Conservation (phyloP, 2,113 vertebrate species). For the Caranx ignobilis region DNA sequence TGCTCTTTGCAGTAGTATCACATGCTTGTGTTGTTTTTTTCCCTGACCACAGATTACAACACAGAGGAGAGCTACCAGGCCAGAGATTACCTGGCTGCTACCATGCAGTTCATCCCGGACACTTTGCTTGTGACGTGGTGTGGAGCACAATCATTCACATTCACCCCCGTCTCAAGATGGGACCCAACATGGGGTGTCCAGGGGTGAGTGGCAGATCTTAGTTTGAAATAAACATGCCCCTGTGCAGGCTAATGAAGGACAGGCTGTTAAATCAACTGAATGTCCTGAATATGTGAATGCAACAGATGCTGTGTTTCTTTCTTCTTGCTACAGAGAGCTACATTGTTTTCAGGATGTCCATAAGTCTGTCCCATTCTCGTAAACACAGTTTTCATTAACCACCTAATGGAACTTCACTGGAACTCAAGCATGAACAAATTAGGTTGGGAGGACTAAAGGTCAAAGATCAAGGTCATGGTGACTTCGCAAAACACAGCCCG, state of each 20-base stretch:
- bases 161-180: constrained; percentile 97
- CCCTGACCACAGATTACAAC: constrained; percentile 86
- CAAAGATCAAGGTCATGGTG: no score
- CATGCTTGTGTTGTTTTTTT: background rate
- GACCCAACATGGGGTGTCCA: constrained; percentile 95
- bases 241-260: background rate
- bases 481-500: no score
- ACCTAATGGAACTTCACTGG: no score
- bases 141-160: constrained; percentile 97
- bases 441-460: no score
- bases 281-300: background rate
- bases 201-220: constrained; percentile 83
- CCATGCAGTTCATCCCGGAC: constrained; percentile 97
- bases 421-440: no score
- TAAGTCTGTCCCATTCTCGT: no score
- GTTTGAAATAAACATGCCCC: background rate
- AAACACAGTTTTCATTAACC: no score
- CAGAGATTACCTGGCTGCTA: constrained; percentile 95
- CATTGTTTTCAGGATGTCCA: no score
- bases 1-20: background rate
- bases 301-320: no score
- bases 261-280: background rate
- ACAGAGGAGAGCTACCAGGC: constrained; percentile 95
- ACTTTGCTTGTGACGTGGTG: constrained; percentile 96
- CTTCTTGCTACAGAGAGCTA: no score